phyloP scores from a whole-genome alignment of 2,888 invertebrate genomes.

The Nemotelus nigrinus region DNA sequence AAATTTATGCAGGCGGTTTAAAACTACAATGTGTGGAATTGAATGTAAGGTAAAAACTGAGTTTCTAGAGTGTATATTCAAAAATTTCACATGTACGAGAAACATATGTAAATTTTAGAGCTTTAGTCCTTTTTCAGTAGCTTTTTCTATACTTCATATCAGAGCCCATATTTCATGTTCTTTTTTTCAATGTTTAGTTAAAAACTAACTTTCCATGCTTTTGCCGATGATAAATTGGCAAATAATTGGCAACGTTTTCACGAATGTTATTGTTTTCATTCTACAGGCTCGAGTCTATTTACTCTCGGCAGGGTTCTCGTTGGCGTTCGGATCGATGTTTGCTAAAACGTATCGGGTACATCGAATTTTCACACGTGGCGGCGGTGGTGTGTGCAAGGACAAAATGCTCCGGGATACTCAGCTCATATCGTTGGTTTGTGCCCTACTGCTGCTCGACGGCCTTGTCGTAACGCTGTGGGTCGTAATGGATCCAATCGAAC shows the following conservation, averaged over 20 bases:
- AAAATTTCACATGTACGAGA: too few species aligned
- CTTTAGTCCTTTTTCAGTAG: too few species aligned
- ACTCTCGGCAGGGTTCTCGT: slow-evolving; percentile 88
- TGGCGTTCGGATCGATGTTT: slow-evolving; percentile 95
- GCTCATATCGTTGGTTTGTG: slow-evolving; percentile 84
- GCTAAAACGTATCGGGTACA: slow-evolving; percentile 94
- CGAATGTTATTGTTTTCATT: slow-evolving; percentile 2
- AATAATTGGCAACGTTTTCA: too few species aligned
- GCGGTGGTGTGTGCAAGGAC: slow-evolving; percentile 85
- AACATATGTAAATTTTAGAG: too few species aligned
- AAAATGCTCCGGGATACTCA: slow-evolving; percentile 92
- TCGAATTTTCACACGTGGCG: slow-evolving; percentile 86
- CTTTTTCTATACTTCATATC: too few species aligned
- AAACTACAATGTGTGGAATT: too few species aligned
- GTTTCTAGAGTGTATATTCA: too few species aligned
- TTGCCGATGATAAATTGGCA: too few species aligned
- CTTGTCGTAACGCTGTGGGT: slow-evolving; percentile 87
- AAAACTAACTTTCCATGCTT: too few species aligned
- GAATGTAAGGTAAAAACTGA: too few species aligned
- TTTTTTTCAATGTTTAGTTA: too few species aligned
- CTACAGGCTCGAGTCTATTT: slow-evolving; percentile 86
- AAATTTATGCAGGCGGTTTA: neutral
- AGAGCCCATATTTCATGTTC: too few species aligned
- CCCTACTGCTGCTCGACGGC: slow-evolving; percentile 83
- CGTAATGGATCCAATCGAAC: slow-evolving; percentile 85